Percentiles rank a stretch among this genome's conserved stretches.
Conservation (phyloP, 2,113 vertebrate species). For the Oenanthe melanoleuca region DNA sequence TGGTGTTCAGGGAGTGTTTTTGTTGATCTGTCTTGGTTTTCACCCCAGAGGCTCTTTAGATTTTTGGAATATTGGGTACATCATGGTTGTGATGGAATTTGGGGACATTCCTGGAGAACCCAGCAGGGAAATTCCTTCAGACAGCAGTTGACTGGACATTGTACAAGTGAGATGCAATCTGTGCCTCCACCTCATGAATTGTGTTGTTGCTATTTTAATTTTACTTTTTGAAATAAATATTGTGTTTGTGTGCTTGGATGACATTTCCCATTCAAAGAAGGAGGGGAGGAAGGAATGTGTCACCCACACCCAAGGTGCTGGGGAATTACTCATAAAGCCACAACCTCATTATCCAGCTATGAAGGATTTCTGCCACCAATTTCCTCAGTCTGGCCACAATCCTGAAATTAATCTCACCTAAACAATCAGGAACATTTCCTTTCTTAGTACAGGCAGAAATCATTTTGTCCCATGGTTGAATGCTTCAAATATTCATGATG, state of each 20-base stretch:
- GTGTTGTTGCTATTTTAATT: not conserved
- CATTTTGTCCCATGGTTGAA: fast-evolving
- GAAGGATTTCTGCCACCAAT: conserved; percentile 8
- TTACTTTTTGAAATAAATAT: not conserved
- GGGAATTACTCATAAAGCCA: conserved; percentile 29
- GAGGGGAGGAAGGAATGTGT: not conserved
- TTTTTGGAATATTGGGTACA: not conserved
- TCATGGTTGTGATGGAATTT: not conserved
- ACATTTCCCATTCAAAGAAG: conserved; percentile 31
- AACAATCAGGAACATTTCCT: not conserved
- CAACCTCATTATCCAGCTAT: not conserved
- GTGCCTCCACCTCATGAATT: not conserved
- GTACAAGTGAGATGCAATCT: not conserved
- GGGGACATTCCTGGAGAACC: not conserved
- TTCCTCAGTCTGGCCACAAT: not conserved
- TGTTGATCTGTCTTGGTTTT: not conserved
- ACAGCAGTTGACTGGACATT: not conserved
- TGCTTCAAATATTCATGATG: not conserved
- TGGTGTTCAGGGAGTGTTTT: not conserved
- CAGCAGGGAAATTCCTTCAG: not conserved
- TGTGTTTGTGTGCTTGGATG: not conserved
- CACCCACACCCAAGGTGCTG: not conserved
- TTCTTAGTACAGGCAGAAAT: not conserved
- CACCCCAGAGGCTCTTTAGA: not conserved
- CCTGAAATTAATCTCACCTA: conserved; percentile 34